Conservation (phyloP, 2,113 vertebrate species). For the Elephas maximus region DNA sequence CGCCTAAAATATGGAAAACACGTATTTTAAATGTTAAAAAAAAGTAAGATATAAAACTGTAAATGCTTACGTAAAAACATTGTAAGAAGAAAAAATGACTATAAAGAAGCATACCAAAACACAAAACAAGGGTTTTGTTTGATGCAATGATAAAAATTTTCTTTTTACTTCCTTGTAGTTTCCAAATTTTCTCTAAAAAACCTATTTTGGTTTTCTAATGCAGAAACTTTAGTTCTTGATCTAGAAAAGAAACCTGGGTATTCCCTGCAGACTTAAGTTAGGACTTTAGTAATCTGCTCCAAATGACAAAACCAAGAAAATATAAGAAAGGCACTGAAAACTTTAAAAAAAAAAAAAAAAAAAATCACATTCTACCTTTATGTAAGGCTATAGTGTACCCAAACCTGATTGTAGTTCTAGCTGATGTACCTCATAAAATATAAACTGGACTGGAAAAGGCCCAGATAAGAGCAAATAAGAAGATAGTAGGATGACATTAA, state of each 20-base stretch:
- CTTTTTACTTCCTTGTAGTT: conserved; percentile 42
- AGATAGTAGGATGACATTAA: neutral
- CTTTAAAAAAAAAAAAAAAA: neutral
- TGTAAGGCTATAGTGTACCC: neutral
- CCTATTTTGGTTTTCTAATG: neutral
- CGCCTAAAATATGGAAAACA: conserved; percentile 25
- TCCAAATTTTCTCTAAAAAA: conserved; percentile 52
- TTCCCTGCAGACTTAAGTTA: neutral
- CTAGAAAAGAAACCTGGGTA: neutral
- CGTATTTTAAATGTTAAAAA: conserved; percentile 7
- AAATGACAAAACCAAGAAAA: conserved; percentile 56
- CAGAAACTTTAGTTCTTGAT: conserved; percentile 42
- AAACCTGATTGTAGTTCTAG: neutral
- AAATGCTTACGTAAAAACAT: conserved; percentile 35
- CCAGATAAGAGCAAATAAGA: neutral
- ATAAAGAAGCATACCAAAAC: neutral
- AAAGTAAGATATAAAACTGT: conserved; percentile 33
- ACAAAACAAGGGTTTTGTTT: neutral
- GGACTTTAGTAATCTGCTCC: neutral
- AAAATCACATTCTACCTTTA: neutral
- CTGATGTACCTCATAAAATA: neutral
- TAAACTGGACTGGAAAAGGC: neutral
- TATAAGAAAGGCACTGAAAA: conserved; percentile 26
- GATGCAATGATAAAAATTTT: neutral
- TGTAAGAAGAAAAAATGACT: neutral